A percentile compares a stretch with the other conserved stretches of the same genome.
These are phyloP conservation scores for Chauna torquata DNA, from an alignment of 2,113 vertebrate genomes.

Conservation along the genomic window DNA sequence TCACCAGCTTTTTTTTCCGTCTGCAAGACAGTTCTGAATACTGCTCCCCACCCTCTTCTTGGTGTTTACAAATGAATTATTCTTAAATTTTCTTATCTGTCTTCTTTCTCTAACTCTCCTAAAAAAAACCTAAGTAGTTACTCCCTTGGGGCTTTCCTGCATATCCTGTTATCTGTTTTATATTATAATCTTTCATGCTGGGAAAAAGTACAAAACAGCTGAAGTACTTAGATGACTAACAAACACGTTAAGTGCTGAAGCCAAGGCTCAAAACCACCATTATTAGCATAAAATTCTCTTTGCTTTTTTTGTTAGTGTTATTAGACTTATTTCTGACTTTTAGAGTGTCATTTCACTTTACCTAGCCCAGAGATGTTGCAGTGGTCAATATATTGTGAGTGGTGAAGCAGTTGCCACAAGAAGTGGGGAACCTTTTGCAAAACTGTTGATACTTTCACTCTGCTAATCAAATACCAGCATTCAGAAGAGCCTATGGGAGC, in stretches of 20 bases:
- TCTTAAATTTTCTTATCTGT: constrained; percentile 38
- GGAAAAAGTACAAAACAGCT: constrained; percentile 30
- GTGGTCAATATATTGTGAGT: not conserved
- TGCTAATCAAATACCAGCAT: not conserved
- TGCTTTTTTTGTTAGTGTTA: not conserved
- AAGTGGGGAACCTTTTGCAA: not conserved
- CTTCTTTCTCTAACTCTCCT: not conserved
- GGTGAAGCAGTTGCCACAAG: not conserved
- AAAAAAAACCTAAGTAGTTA: constrained; percentile 56
- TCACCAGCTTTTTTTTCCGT: not conserved
- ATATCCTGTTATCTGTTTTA: constrained; percentile 60
- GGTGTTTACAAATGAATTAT: not conserved
- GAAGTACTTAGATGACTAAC: constrained; percentile 9
- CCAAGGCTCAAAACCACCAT: not conserved
- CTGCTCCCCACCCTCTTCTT: not conserved
- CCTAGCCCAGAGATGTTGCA: not conserved
- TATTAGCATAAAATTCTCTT: not conserved
- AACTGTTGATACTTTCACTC: not conserved
- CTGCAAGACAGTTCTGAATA: not conserved
- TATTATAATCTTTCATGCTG: constrained; percentile 26
- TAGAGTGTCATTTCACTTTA: not conserved
- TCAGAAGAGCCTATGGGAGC: not conserved
- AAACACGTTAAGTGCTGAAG: not conserved
- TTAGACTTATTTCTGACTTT: not conserved
- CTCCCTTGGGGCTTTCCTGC: constrained; percentile 34